Conservation (phyloP, 2,113 vertebrate genomes). For the Nymphicus hollandicus region DNA sequence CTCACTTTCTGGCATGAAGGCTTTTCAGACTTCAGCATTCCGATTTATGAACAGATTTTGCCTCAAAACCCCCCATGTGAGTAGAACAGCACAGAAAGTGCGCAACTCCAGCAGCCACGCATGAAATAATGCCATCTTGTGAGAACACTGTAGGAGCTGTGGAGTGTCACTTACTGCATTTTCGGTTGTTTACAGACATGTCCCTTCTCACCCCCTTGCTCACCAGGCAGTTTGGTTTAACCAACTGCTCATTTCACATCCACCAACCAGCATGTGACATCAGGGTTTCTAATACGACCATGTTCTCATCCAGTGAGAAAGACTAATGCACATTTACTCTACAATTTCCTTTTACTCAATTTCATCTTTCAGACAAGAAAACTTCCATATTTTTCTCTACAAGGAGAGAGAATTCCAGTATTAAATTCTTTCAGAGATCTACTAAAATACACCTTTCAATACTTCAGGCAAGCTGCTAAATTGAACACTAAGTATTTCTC, state of each 20-base stretch:
- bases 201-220: not conserved
- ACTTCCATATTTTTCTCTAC: not conserved
- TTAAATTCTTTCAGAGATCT: not conserved
- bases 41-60: not conserved
- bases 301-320: too few species aligned
- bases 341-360: not conserved
- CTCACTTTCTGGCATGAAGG: not conserved
- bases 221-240: not conserved
- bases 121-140: not conserved
- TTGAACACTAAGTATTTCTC: not conserved
- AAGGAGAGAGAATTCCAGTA: not conserved
- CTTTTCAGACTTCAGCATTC: not conserved
- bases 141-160: rapidly evolving
- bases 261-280: too few species aligned
- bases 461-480: not conserved
- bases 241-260: not conserved
- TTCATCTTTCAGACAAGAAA: not conserved
- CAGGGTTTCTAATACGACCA: not conserved
- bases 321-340: not conserved
- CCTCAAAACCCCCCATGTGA: not conserved
- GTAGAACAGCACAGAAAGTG: rapidly evolving
- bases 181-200: not conserved
- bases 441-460: not conserved
- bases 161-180: not conserved
- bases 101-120: not conserved